Conservation (phyloP, 2,888 invertebrate genomes). For the Azorinus chamasolen region DNA sequence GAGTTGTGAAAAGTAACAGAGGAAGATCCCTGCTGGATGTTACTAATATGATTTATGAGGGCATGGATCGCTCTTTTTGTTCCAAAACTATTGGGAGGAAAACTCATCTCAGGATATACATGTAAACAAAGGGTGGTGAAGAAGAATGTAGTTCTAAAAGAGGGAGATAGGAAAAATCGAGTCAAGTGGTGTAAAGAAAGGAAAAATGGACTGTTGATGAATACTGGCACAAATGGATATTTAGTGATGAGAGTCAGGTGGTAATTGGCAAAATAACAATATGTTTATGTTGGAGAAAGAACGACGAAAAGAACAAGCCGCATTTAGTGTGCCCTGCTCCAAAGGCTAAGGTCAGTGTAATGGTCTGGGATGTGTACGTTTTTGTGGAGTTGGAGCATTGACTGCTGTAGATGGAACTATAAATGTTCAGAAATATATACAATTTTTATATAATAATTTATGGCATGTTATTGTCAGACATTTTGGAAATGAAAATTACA, state of each 20-base stretch:
- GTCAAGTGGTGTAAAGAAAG: not conserved
- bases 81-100: conserved; percentile 11
- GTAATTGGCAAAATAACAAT: conserved; percentile 8
- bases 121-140: conserved; percentile 25
- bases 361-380: too few species aligned
- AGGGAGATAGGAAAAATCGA: conserved; percentile 6
- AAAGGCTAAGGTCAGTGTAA: too few species aligned
- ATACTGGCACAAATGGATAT: conserved; percentile 13
- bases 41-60: conserved; percentile 11
- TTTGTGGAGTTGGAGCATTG: too few species aligned
- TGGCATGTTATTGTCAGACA: too few species aligned
- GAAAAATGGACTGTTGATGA: conserved; percentile 22
- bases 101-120: not conserved
- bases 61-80: conserved; percentile 10
- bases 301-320: conserved; percentile 13
- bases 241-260: conserved; percentile 16
- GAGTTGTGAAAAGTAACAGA: conserved; percentile 20
- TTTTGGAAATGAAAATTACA: too few species aligned
- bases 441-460: too few species aligned
- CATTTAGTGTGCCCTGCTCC: too few species aligned
- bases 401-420: too few species aligned
- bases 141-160: conserved; percentile 24
- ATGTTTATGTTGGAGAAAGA: conserved; percentile 16
- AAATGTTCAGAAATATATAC: too few species aligned
- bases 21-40: conserved; percentile 4